Percentiles rank a stretch among this genome's conserved stretches.
Conservation (phyloP, 2,888 invertebrate species). For the Aphodius granarius region DNA sequence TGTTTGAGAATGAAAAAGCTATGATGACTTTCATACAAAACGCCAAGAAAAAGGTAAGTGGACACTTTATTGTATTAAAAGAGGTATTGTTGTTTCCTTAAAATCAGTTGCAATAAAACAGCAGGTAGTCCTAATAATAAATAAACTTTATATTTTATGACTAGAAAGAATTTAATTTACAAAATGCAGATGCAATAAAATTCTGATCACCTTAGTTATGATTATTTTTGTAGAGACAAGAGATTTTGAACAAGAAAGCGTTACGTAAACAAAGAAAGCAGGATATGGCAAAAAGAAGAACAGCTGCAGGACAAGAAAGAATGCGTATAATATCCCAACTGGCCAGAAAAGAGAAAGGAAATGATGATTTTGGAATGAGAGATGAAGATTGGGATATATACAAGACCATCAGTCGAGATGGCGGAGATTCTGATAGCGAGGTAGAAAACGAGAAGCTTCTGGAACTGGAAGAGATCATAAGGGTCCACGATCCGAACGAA, state of each 20-base stretch:
- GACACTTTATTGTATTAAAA: background rate
- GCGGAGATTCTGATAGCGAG: constrained; percentile 88
- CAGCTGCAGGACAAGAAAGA: constrained; percentile 90
- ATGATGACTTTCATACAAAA: constrained; percentile 58
- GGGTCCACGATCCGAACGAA: constrained; percentile 77
- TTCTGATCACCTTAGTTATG: too few species aligned
- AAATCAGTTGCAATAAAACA: too few species aligned
- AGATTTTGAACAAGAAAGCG: constrained; percentile 72
- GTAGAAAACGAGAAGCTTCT: constrained; percentile 86
- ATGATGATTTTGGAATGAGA: constrained; percentile 90
- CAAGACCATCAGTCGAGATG: constrained; percentile 77
- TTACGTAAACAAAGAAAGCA: constrained; percentile 77
- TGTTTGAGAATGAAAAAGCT: constrained; percentile 51
- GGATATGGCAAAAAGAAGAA: constrained; percentile 87
- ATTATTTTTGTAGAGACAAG: constrained; percentile 56
- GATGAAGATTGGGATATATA: constrained; percentile 98
- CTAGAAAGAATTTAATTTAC: too few species aligned
- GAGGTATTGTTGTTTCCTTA: too few species aligned
- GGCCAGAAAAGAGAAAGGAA: constrained; percentile 75
- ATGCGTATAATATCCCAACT: constrained; percentile 93
- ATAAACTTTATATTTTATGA: too few species aligned
- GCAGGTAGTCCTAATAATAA: too few species aligned
- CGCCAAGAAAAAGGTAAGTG: constrained; percentile 63
- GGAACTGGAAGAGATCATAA: constrained; percentile 82
- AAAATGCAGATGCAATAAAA: too few species aligned